phyloP scores from a whole-genome alignment of 2,113 vertebrate species.

The Bos indicus region DNA sequence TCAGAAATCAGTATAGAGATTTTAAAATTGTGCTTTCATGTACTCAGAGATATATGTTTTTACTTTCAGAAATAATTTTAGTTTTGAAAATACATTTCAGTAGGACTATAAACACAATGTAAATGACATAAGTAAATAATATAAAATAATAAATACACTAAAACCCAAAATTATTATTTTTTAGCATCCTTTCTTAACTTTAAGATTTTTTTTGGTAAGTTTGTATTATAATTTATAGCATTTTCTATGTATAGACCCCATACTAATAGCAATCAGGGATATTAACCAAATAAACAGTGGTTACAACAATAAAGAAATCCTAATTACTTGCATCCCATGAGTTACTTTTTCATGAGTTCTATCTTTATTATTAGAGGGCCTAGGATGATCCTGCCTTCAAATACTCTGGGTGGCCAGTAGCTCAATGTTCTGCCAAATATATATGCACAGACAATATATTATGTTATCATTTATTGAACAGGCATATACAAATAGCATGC shows the following conservation, averaged over 20 bases:
- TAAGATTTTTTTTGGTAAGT: not conserved
- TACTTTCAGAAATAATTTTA: not conserved
- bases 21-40: not conserved
- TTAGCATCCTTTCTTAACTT: not conserved
- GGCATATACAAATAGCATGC: not conserved
- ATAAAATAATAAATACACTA: not conserved
- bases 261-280: not conserved
- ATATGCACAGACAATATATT: not conserved
- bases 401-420: not conserved
- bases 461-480: not conserved
- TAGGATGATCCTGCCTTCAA: not conserved
- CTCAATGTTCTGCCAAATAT: not conserved
- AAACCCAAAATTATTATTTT: not conserved
- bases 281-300: not conserved
- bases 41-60: not conserved
- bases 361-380: not conserved
- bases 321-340: accelerated
- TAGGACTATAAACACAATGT: not conserved
- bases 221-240: not conserved
- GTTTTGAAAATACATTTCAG: not conserved
- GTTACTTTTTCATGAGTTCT: not conserved
- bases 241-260: not conserved
- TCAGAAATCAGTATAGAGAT: not conserved
- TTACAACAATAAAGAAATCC: not conserved
- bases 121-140: not conserved